Percentiles rank a stretch among this genome's conserved stretches.
These are phyloP conservation scores for Ypsolopha scabrella DNA, from an alignment of 2,888 invertebrate species.

Conservation along the genomic window DNA sequence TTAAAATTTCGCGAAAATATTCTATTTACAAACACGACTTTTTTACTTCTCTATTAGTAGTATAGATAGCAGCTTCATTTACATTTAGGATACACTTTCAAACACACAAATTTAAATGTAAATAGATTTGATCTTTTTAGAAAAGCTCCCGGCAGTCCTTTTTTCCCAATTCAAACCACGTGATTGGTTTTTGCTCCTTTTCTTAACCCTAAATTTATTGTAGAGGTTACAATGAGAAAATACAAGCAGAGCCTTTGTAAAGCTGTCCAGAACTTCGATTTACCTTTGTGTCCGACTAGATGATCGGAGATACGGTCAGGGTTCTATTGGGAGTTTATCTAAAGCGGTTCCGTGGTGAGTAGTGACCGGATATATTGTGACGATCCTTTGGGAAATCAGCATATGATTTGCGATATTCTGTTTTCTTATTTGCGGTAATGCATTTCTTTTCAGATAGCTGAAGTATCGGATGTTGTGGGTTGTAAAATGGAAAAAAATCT, in stretches of 20 bases:
- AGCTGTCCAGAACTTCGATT: slow-evolving; percentile 38
- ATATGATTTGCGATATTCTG: slow-evolving; percentile 39
- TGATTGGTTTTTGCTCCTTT: slow-evolving; percentile 1
- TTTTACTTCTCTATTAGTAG: too few relatives aligned
- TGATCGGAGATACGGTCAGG: slow-evolving; percentile 31
- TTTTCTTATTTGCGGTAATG: slow-evolving; percentile 6
- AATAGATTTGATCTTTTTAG: too few relatives aligned
- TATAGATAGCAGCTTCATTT: too few relatives aligned
- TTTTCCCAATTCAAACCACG: background rate
- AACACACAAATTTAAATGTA: too few relatives aligned
- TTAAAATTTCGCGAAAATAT: too few relatives aligned
- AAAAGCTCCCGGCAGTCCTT: too few relatives aligned
- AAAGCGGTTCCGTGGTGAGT: slow-evolving; percentile 31
- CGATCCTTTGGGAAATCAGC: slow-evolving; percentile 47
- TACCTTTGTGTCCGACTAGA: slow-evolving; percentile 26
- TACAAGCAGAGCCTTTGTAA: slow-evolving; percentile 29
- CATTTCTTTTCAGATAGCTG: too few relatives aligned
- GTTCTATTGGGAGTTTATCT: slow-evolving; percentile 30
- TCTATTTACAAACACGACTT: too few relatives aligned
- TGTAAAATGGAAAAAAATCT: too few relatives aligned
- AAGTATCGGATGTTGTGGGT: too few relatives aligned
- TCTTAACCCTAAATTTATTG: slow-evolving; percentile 4
- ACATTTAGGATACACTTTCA: too few relatives aligned
- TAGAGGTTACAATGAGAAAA: slow-evolving; percentile 10
- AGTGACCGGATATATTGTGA: slow-evolving; percentile 32